These are phyloP conservation scores for Cylindroiulus punctatus DNA, from an alignment of 2,888 invertebrate species.

Conservation along the genomic window DNA sequence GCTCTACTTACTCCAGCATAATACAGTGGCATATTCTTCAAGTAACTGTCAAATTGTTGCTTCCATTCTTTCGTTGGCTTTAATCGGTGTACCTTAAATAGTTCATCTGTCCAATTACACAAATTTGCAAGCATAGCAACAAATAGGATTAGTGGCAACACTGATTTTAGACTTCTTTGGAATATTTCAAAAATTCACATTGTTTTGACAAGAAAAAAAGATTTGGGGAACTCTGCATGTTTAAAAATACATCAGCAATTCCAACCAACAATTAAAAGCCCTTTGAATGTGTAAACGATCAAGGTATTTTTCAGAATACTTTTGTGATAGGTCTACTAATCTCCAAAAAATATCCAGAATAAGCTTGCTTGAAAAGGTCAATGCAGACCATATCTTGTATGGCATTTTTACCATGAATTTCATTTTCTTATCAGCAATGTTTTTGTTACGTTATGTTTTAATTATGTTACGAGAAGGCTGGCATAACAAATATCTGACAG, in stretches of 20 bases:
- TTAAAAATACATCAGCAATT: not conserved
- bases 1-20: slow-evolving; percentile 79
- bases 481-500: not conserved
- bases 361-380: not conserved
- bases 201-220: slow-evolving; percentile 1
- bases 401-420: not conserved
- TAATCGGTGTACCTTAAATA: slow-evolving; percentile 90
- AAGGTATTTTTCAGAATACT: not conserved
- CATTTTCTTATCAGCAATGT: not conserved
- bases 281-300: not conserved
- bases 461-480: not conserved
- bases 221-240: slow-evolving; percentile 17
- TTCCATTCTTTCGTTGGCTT: slow-evolving; percentile 94
- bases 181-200: slow-evolving; percentile 34
- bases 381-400: not conserved
- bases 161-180: slow-evolving; percentile 45
- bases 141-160: slow-evolving; percentile 49
- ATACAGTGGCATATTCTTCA: slow-evolving; percentile 96
- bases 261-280: not conserved
- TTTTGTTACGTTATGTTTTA: not conserved
- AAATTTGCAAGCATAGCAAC: slow-evolving; percentile 54
- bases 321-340: not conserved
- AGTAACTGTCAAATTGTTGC: slow-evolving; percentile 90
- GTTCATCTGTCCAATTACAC: slow-evolving; percentile 74
- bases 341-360: not conserved